Conservation (phyloP, 2,888 invertebrate genomes). For the Drosophila algonquin region DNA sequence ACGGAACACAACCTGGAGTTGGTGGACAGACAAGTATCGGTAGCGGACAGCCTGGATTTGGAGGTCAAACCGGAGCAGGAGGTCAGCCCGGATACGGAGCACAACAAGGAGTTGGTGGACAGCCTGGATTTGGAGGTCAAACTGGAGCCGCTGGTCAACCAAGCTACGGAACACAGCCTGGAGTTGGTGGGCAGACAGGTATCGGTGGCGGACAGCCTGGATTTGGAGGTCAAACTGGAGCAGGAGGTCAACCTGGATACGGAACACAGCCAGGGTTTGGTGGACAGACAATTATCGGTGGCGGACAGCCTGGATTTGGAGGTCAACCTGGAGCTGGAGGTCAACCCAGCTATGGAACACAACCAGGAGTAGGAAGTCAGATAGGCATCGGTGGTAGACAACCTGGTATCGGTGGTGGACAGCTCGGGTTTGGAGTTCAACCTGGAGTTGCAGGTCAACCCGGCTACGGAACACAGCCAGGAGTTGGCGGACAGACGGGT, state of each 20-base stretch:
- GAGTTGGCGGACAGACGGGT: constrained; percentile 14
- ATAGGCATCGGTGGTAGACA: no score
- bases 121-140: no score
- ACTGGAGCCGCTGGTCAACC: neutral
- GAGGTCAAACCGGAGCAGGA: constrained; percentile 12
- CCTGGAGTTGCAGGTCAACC: constrained; percentile 10
- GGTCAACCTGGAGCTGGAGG: constrained; percentile 6
- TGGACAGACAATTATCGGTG: neutral
- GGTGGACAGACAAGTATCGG: constrained; percentile 7
- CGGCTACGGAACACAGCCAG: constrained; percentile 17
- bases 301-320: neutral
- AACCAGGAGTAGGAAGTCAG: constrained; percentile 13
- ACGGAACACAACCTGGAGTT: constrained; percentile 17
- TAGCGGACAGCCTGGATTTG: constrained; percentile 31
- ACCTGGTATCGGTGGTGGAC: no score
- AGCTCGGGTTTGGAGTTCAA: neutral
- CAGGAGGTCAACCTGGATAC: no score
- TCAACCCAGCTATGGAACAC: constrained; percentile 18
- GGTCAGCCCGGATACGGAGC: constrained; percentile 15
- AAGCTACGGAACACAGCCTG: constrained; percentile 18
- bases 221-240: constrained; percentile 26
- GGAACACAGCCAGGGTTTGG: constrained; percentile 25
- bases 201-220: neutral
- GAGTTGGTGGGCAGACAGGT: neutral
- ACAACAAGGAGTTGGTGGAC: constrained; percentile 25